Conservation (phyloP, 2,888 invertebrate genomes). For the Sesamia inferens region DNA sequence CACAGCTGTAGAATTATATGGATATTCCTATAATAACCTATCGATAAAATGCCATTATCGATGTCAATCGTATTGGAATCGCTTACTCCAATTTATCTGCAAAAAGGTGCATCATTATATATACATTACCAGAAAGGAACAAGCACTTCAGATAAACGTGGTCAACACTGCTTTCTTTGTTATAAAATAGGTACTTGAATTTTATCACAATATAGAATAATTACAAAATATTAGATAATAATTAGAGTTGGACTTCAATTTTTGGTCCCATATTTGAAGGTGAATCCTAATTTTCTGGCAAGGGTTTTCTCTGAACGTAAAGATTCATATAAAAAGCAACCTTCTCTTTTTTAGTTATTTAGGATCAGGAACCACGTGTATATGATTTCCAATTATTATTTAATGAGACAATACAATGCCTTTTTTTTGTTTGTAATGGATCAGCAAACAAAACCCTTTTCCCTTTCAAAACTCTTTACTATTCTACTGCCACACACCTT, state of each 20-base stretch:
- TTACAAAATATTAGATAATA: background rate
- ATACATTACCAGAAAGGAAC: background rate
- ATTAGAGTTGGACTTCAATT: background rate
- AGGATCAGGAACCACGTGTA: background rate
- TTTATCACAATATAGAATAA: background rate
- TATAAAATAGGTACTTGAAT: background rate
- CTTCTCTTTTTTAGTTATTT: background rate
- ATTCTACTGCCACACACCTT: background rate
- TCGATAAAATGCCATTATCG: constrained; percentile 16
- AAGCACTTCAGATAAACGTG: constrained; percentile 15
- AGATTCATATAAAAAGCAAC: background rate
- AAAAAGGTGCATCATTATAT: background rate
- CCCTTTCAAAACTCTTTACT: background rate
- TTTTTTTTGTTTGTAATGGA: too few species aligned
- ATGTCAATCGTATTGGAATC: constrained; percentile 9
- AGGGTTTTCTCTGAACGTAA: background rate
- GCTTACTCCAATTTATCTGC: constrained; percentile 27
- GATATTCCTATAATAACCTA: too few species aligned
- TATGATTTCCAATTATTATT: background rate
- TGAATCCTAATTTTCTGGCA: background rate
- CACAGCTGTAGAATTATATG: background rate
- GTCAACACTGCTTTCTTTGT: background rate
- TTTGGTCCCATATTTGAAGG: background rate
- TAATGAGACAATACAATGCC: background rate
- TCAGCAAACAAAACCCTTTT: background rate